Percentiles rank a stretch among this genome's conserved stretches.
Conservation (phyloP, 1,140 invertebrate genomes). For the Rhopalosiphum maidis region DNA sequence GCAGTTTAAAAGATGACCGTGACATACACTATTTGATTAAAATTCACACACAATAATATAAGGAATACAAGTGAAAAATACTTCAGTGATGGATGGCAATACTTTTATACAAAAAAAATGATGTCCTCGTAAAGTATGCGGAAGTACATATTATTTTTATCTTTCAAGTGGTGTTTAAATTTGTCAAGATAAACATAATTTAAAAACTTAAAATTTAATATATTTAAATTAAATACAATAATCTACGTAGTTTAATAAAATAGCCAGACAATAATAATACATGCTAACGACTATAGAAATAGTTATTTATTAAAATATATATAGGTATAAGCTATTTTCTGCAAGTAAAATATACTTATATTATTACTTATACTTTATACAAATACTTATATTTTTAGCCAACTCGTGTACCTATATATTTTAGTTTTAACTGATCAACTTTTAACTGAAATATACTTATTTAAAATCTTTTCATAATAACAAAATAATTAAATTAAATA, state of each 20-base stretch:
- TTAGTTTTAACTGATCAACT: neutral
- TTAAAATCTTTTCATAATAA: neutral
- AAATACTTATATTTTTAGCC: too few species aligned
- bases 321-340: neutral
- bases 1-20: constrained; percentile 49
- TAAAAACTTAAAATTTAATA: neutral
- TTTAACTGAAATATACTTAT: neutral
- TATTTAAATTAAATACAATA: neutral
- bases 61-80: neutral
- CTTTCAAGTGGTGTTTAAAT: neutral
- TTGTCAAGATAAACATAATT: neutral
- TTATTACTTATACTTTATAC: too few species aligned
- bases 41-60: neutral
- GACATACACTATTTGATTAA: constrained; percentile 43
- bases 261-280: neutral
- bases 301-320: neutral
- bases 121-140: constrained; percentile 20
- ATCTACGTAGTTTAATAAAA: neutral
- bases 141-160: neutral
- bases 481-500: neutral
- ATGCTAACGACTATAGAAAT: neutral
- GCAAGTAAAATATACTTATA: neutral
- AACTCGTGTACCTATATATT: neutral
- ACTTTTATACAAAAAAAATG: neutral
- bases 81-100: neutral